Evolutionary conservation across 2,888 invertebrate species (phyloP), one percentile per base, ranked within the genome.

Genomic region (Ditylenchus weischeri): DNA sequence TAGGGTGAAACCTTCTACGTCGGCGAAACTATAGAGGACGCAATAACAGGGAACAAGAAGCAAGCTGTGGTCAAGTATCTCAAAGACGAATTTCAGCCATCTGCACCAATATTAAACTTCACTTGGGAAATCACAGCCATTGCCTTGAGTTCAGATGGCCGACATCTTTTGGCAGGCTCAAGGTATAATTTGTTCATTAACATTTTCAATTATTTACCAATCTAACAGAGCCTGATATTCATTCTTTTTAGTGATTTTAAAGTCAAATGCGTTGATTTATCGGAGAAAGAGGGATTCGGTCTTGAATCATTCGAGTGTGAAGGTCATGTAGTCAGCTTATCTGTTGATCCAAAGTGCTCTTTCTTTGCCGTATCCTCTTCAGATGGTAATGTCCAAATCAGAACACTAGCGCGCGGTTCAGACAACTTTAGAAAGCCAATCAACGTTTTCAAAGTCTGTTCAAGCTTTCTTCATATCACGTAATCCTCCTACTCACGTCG

Each of bases 331-430:
- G 57, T 69, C 7, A 62, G 69, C 58, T 38, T 69, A 35, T 69
- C 69, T 21, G 51, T 69, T 50, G 62, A 62, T 38, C 69, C 69
- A 10, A 64, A 69, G 18, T 51, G 62, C 7, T 36, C 23, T 15
- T 38, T 49, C 50, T 67, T 69, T 57, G 59, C 69, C 8, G 19
- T 69, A n/a, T 67, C 69, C 0, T 69, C 69, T n/a, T 48, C 69
- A 35, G 68, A 69, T 60, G 69, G 69, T 0, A 68, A 69, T 69
- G 69, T 69, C 15, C 67, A 69, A 21, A 29, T 69, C 43, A 68
- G 69, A 29, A 43, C 62, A 21, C 18, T 68, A 11, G 61, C 19
- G 59, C 64, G 59, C 19, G 48, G 47, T 15, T 19, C 65, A 1
- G 61, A 29, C 11, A n/a, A 47, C 23, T 23, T 38, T 1, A 51